Evolutionary conservation across 2,888 invertebrate species (phyloP).

Genomic region (Thymelicus lineola): DNA sequence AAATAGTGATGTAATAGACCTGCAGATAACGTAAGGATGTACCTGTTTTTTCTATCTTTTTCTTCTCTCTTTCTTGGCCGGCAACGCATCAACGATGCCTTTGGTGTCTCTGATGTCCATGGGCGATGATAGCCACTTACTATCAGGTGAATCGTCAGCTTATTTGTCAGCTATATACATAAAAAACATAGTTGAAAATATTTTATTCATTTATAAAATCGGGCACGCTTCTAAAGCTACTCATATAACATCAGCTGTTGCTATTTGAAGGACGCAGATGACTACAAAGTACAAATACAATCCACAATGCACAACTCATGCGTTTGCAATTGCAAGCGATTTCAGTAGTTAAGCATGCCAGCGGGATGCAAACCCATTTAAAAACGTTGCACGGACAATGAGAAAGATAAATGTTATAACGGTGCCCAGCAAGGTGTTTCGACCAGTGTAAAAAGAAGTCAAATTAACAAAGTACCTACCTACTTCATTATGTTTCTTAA

Average conservation of each 20-base stretch:
- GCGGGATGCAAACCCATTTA: constrained; percentile 24
- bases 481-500: not conserved
- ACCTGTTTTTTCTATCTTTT: no score
- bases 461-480: not conserved
- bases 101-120: no score
- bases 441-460: not conserved
- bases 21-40: no score
- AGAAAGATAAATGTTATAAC: constrained; percentile 17
- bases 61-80: no score
- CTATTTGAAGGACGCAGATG: constrained; percentile 4
- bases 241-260: constrained; percentile 12
- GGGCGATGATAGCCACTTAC: no score
- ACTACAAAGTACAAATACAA: not conserved
- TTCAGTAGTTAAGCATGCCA: constrained; percentile 19
- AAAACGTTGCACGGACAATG: constrained; percentile 6
- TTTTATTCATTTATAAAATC: not conserved
- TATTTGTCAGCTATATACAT: no score
- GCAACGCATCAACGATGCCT: no score
- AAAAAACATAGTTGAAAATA: no score
- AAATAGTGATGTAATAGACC: no score
- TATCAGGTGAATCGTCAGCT: no score
- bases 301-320: constrained; percentile 18
- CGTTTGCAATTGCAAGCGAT: constrained; percentile 22
- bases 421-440: constrained; percentile 9
- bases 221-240: constrained; percentile 9